Evolutionary conservation across 2,888 invertebrate genomes (phyloP).

Genomic region (Alloplasta piceator): DNA sequence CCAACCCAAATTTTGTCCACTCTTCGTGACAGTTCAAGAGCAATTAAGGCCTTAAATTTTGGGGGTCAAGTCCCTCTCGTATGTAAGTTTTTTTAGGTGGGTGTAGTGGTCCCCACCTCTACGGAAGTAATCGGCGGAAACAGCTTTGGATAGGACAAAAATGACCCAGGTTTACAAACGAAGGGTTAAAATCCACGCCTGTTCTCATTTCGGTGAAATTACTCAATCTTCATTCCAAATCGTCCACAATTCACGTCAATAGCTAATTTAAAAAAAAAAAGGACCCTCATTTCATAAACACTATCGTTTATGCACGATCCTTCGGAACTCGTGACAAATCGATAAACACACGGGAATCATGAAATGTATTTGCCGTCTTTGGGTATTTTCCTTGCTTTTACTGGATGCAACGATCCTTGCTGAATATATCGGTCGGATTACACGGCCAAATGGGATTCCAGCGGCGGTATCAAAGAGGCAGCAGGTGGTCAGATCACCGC

Average conservation of each 20-base stretch:
- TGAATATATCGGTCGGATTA: conserved; percentile 77
- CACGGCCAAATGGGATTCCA: conserved; percentile 82
- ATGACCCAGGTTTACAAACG: too few relatives aligned
- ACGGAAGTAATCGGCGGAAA: too few relatives aligned
- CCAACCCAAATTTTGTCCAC: too few relatives aligned
- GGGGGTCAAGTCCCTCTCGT: too few relatives aligned
- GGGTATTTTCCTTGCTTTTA: background rate
- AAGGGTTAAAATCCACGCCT: too few relatives aligned
- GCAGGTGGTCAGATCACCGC: conserved; percentile 81
- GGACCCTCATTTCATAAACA: background rate
- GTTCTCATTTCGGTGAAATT: too few relatives aligned
- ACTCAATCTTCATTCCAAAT: too few relatives aligned
- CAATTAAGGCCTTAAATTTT: too few relatives aligned
- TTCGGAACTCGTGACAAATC: conserved; percentile 49
- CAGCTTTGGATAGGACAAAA: too few relatives aligned
- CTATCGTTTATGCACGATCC: conserved; percentile 13
- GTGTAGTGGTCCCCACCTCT: too few relatives aligned
- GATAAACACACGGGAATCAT: conserved; percentile 42
- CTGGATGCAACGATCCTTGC: conserved; percentile 57
- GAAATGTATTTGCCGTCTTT: conserved; percentile 44
- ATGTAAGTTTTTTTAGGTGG: too few relatives aligned
- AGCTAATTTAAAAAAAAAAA: background rate
- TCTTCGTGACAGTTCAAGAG: too few relatives aligned
- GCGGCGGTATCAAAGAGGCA: conserved; percentile 83
- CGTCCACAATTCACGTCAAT: background rate